These are phyloP conservation scores for Anniella stebbinsi DNA, from an alignment of 2,797 vertebrate species.

Conservation along the genomic window DNA sequence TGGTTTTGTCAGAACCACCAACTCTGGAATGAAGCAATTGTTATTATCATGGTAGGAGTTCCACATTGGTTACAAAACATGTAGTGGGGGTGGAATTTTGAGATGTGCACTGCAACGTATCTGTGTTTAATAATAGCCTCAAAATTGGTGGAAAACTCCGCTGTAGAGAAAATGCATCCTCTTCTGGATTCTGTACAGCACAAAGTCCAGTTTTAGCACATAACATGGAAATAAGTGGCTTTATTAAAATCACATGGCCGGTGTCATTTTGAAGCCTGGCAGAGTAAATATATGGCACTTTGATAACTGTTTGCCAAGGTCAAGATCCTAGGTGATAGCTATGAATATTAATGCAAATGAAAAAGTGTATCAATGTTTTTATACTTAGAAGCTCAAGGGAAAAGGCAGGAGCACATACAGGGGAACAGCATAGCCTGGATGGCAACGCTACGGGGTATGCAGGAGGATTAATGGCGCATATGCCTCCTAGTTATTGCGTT, in stretches of 20 bases:
- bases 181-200: neutral
- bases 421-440: neutral
- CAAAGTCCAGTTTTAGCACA: neutral
- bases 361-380: neutral
- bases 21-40: neutral
- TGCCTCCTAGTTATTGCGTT: too few relatives aligned
- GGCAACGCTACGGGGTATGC: too few relatives aligned
- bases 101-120: neutral
- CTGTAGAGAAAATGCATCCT: neutral
- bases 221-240: neutral
- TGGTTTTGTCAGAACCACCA: neutral
- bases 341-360: neutral
- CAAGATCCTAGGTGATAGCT: neutral
- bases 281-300: neutral
- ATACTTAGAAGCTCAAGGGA: neutral
- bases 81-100: neutral
- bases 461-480: too few relatives aligned
- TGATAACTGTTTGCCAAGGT: neutral
- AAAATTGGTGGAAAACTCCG: neutral
- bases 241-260: neutral
- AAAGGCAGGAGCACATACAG: neutral
- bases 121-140: neutral
- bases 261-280: neutral
- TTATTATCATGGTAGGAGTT: neutral
- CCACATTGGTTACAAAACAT: neutral